These are phyloP conservation scores for Arbacia lixula DNA, from an alignment of 53 echinoderm and acorn worm species.

Conservation along the genomic window DNA sequence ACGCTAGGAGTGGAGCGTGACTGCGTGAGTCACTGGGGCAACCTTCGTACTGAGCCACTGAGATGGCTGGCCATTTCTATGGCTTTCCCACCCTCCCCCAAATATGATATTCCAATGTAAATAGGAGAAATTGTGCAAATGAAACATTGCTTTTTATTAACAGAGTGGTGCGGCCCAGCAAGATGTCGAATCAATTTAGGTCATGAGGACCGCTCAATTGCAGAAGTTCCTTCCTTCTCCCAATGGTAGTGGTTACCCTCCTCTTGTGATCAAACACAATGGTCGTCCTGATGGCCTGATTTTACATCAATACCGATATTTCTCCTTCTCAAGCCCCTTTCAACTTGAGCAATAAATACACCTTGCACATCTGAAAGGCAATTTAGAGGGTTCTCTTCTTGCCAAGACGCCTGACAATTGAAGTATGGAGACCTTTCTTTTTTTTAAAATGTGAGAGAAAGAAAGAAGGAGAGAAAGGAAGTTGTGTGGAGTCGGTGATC, in stretches of 20 bases:
- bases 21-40: too few relatives aligned
- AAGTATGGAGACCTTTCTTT: too few relatives aligned
- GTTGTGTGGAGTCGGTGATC: constrained; percentile 52
- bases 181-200: constrained; percentile 31
- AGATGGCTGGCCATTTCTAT: background rate
- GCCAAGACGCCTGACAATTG: too few relatives aligned
- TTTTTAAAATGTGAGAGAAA: background rate
- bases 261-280: constrained; percentile 49
- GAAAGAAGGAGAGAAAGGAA: constrained; percentile 9
- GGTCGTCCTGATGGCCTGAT: constrained; percentile 21
- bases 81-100: background rate
- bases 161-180: background rate
- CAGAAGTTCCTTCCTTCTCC: constrained; percentile 8
- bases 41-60: too few relatives aligned
- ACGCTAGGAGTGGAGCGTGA: too few relatives aligned
- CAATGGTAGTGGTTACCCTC: constrained; percentile 19
- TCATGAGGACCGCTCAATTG: constrained; percentile 20
- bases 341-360: too few relatives aligned
- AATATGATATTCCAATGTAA: constrained; percentile 5
- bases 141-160: constrained; percentile 11
- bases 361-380: too few relatives aligned
- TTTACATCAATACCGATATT: constrained; percentile 29
- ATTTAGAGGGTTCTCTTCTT: too few relatives aligned
- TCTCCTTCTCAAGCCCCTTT: constrained; percentile 12
- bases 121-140: constrained; percentile 6